Conservation (phyloP, 2,888 invertebrate species). For the Andrena trimmerana region DNA sequence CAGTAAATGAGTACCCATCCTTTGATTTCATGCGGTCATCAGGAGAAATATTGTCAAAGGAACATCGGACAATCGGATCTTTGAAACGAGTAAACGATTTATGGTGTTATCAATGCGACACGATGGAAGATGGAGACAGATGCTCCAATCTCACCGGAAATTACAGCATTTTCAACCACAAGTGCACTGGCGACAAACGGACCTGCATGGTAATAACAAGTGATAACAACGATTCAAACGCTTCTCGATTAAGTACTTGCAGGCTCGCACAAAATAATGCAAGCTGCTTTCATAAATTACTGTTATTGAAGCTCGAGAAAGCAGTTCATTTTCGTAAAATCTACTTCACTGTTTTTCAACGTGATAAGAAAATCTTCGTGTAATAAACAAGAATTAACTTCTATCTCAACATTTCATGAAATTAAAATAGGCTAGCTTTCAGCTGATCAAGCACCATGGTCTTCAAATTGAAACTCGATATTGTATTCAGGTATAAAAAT, state of each 20-base stretch:
- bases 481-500: too few relatives aligned
- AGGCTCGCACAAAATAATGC: background rate
- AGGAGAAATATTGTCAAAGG: slow-evolving; percentile 86
- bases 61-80: slow-evolving; percentile 93
- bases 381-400: too few relatives aligned
- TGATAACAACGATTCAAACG: slow-evolving; percentile 20
- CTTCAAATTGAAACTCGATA: too few relatives aligned
- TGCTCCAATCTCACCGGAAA: slow-evolving; percentile 89
- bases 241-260: slow-evolving; percentile 8
- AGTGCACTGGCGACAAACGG: slow-evolving; percentile 91
- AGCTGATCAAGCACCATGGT: too few relatives aligned
- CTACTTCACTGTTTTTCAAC: too few relatives aligned
- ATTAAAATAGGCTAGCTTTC: too few relatives aligned
- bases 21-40: slow-evolving; percentile 31
- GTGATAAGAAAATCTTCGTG: too few relatives aligned
- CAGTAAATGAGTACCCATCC: background rate
- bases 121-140: slow-evolving; percentile 90
- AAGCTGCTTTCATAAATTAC: background rate
- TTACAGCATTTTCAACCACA: slow-evolving; percentile 88
- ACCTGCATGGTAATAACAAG: slow-evolving; percentile 90
- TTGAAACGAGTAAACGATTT: slow-evolving; percentile 92
- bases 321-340: too few relatives aligned
- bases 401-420: too few relatives aligned
- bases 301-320: background rate
- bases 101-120: slow-evolving; percentile 93